Evolutionary conservation across 2,888 invertebrate species (phyloP), one percentile per base, ranked within the genome.

Genomic region (Dicycla oo): DNA sequence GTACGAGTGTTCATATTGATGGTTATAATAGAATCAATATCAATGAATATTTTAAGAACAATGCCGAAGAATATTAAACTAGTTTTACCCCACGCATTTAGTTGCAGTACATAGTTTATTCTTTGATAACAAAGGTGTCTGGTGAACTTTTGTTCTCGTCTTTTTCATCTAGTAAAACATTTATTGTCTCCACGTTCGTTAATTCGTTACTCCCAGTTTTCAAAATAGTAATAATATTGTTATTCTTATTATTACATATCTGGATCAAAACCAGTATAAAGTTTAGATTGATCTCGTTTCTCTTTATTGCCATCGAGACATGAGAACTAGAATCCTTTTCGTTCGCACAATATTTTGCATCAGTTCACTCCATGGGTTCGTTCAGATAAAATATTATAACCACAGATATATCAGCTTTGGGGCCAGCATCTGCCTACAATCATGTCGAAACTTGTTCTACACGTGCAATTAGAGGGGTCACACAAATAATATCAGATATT

Each of bases 361-460:
- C n/a, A 15, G 8, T 20, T 56, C 54, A 54, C 49, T 60, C 18
- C 60, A 71, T n/a, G 60, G 43, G 38, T 56, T 65, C 54, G 13
- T 47, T 62, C 62, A 64, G 61, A 38, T 38, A 34, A 47, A 60
- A 45, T 57, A 26, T 23, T 30, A 18, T 51, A 54, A 57, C 49
- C 30, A 57, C 18, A 78, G 51, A 68, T 64, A 71, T 69, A 78
- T 76, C n/a, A n/a, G n/a, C 80, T 83, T 51, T 45, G 75, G 69
- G 76, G 77, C 73, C 83, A 85, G 77, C 84, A 89, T 90, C 89
- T 91, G 90, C 87, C 84, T 82, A 82, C 88, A 83, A 78, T 86
- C 94, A 90, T 88, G 94, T 94, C 77, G 86, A 85, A 91, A 93
- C 94, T 90, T 91, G 95, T 94, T 94, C 87, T 80, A 88, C 87